Conservation (phyloP, 2,113 vertebrate species). For the Copsychus sechellarum region DNA sequence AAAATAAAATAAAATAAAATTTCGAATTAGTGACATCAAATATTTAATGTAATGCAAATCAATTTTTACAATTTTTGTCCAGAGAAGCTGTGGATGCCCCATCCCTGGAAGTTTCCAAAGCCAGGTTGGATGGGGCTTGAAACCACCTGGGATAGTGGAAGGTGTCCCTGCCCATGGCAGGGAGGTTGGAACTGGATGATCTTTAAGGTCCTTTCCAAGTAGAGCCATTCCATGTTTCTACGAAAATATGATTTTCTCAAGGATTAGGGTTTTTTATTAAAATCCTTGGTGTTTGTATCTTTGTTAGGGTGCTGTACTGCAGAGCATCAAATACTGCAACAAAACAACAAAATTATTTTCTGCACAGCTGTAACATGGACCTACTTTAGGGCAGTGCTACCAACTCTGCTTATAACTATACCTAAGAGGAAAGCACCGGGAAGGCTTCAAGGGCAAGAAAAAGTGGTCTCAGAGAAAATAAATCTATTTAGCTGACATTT, state of each 20-base stretch:
- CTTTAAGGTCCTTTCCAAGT: not conserved
- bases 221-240: not conserved
- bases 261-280: rapidly evolving
- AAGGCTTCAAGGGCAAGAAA: not conserved
- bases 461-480: not conserved
- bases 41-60: not conserved
- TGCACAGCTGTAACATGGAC: not conserved
- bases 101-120: not conserved
- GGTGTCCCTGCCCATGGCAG: not conserved
- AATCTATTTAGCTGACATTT: constrained; percentile 1
- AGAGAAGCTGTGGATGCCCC: not conserved
- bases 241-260: not conserved
- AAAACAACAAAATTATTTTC: not conserved
- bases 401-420: not conserved
- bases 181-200: not conserved
- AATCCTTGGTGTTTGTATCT: not conserved
- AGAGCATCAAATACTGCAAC: not conserved
- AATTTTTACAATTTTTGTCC: not conserved
- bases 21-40: not conserved
- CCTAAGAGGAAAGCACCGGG: not conserved
- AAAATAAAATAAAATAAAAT: not conserved
- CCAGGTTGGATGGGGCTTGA: not conserved
- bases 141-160: not conserved
- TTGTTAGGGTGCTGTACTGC: not conserved
- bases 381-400: not conserved